Percentiles rank a stretch among this genome's conserved stretches.
These are phyloP conservation scores for Numenius arquata DNA, from an alignment of 2,113 vertebrate species.

Conservation along the genomic window DNA sequence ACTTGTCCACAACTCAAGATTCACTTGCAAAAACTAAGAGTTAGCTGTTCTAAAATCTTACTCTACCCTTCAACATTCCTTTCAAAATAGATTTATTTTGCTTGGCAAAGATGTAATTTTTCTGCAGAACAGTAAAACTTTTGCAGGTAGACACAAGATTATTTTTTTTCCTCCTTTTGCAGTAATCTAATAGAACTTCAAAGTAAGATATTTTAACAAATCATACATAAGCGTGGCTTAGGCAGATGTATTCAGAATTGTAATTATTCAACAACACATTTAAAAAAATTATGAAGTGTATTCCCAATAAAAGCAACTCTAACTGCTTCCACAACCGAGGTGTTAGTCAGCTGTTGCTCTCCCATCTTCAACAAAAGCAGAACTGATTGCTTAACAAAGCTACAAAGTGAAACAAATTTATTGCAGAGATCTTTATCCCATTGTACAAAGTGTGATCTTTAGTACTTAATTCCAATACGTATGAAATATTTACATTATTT, in stretches of 20 bases:
- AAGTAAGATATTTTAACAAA: not conserved
- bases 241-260: not conserved
- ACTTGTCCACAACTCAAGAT: not conserved
- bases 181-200: not conserved
- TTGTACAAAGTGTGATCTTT: not conserved
- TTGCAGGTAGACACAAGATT: not conserved
- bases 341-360: not conserved
- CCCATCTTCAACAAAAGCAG: not conserved
- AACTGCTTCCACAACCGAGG: not conserved
- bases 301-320: not conserved
- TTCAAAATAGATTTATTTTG: not conserved
- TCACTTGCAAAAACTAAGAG: not conserved
- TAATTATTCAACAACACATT: not conserved
- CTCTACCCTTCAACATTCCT: not conserved
- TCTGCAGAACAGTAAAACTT: not conserved
- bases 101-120: not conserved
- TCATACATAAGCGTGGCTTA: not conserved
- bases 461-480: not conserved
- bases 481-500: not conserved
- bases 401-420: not conserved
- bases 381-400: not conserved
- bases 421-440: not conserved
- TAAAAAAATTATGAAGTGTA: not conserved
- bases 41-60: not conserved
- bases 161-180: not conserved